A percentile compares a stretch with the other conserved stretches of the same genome.
These are phyloP conservation scores for Drosophila nigromelanica DNA, from an alignment of 1,140 invertebrate genomes.

Conservation along the genomic window DNA sequence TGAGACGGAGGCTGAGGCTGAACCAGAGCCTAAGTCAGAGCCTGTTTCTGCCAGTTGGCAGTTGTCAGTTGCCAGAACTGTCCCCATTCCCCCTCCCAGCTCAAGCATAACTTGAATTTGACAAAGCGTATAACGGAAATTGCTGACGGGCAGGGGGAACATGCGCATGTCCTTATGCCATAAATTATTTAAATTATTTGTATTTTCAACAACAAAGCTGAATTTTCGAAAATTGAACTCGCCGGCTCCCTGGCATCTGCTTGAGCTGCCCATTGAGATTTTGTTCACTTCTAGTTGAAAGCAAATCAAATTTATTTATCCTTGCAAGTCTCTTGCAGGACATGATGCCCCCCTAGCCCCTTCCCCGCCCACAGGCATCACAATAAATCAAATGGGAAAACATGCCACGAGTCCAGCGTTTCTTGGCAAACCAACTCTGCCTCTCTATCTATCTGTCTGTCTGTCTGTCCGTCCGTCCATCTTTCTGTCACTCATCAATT, in stretches of 20 bases:
- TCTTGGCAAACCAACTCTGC: constrained; percentile 15
- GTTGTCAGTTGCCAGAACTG: constrained; percentile 36
- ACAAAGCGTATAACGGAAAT: constrained; percentile 48
- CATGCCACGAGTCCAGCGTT: constrained; percentile 29
- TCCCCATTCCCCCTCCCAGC: neutral
- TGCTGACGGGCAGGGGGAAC: constrained; percentile 25
- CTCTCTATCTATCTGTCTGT: neutral
- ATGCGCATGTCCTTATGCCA: constrained; percentile 47
- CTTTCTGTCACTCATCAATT: constrained; percentile 75
- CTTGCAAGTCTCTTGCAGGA: constrained; percentile 6
- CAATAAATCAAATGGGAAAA: constrained; percentile 72
- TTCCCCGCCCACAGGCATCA: constrained; percentile 25
- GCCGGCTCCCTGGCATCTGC: neutral
- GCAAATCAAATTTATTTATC: constrained; percentile 32
- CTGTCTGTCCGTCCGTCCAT: constrained; percentile 6
- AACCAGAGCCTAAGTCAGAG: neutral
- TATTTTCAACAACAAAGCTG: constrained; percentile 45
- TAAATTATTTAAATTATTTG: constrained; percentile 72
- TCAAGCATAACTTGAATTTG: constrained; percentile 47
- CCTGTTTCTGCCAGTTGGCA: constrained; percentile 21
- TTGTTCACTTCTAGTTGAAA: constrained; percentile 4
- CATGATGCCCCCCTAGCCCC: neutral
- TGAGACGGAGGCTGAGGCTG: neutral
- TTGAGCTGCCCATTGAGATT: constrained; percentile 11
- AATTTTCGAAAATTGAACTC: constrained; percentile 36